These are phyloP conservation scores for Oryctolagus cuniculus DNA, from an alignment of 2,113 vertebrate genomes.

Conservation along the genomic window DNA sequence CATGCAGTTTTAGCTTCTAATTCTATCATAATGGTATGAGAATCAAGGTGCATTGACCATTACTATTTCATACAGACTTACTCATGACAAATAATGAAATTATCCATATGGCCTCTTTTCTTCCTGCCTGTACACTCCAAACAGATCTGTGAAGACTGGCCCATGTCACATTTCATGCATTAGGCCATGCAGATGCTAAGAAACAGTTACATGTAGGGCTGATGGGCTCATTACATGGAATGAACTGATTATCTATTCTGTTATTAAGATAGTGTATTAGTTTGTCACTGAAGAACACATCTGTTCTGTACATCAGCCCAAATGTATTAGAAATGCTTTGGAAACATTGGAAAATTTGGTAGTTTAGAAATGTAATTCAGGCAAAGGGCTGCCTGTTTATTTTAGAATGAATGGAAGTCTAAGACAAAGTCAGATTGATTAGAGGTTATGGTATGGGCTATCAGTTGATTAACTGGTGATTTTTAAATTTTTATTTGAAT, in stretches of 20 bases:
- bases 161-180: neutral
- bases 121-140: neutral
- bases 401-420: neutral
- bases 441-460: neutral
- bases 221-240: neutral
- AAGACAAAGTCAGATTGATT: neutral
- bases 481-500: neutral
- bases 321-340: neutral
- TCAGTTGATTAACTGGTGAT: neutral
- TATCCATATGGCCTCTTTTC: neutral
- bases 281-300: neutral
- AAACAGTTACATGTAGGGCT: neutral
- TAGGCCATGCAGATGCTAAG: neutral
- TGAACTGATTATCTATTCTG: neutral
- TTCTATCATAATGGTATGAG: conserved; percentile 6
- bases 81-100: neutral
- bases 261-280: neutral
- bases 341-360: neutral
- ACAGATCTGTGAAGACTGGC: neutral
- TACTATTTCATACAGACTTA: neutral
- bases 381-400: neutral
- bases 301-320: neutral
- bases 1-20: conserved; percentile 62
- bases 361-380: neutral
- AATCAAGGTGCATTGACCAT: neutral